Evolutionary conservation across 1,140 invertebrate species (phyloP).

Genomic region (Megalonaias nervosa): DNA sequence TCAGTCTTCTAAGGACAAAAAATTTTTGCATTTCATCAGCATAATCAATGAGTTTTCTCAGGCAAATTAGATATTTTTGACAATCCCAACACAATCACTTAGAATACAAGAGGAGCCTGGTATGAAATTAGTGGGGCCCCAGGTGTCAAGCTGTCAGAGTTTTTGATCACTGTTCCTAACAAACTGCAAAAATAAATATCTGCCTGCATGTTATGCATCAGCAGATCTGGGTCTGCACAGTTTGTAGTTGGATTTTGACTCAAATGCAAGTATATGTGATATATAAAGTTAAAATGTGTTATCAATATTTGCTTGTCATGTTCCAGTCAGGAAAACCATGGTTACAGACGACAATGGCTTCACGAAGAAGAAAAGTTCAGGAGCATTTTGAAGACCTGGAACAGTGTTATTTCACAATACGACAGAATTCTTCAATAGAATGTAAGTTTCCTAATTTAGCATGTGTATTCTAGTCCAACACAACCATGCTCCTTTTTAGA

Average conservation of each 20-base stretch:
- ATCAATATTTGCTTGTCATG: constrained; percentile 21
- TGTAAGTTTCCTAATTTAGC: too few relatives aligned
- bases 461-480: too few relatives aligned
- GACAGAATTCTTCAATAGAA: constrained; percentile 60
- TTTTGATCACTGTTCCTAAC: not conserved
- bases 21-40: too few relatives aligned
- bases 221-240: too few relatives aligned
- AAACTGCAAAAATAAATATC: not conserved
- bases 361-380: constrained; percentile 83
- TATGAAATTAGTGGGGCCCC: too few relatives aligned
- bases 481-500: too few relatives aligned
- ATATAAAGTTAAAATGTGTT: not conserved
- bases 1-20: not conserved
- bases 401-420: constrained; percentile 86
- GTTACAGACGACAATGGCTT: constrained; percentile 74
- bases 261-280: not conserved
- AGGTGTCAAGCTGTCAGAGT: too few relatives aligned
- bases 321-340: constrained; percentile 48
- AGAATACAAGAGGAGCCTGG: too few relatives aligned
- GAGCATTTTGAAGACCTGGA: constrained; percentile 93
- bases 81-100: too few relatives aligned
- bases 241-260: too few relatives aligned
- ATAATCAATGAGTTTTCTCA: too few relatives aligned
- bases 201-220: not conserved
- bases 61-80: too few relatives aligned